Conservation (phyloP, 92 coral and sea anemone genomes). For the Scolanthus callimorphus region DNA sequence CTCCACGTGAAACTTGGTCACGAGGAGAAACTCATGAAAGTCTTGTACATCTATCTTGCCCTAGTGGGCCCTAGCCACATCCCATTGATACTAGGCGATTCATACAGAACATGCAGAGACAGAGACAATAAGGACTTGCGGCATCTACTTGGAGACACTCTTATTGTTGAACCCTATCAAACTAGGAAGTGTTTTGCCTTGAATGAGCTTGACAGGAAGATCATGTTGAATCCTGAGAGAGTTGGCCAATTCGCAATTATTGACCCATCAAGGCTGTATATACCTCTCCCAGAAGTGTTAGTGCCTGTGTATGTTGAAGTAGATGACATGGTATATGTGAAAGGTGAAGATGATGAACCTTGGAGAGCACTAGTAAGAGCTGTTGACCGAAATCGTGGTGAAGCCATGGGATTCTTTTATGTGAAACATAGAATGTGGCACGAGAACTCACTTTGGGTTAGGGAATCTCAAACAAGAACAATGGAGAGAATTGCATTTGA, state of each 20-base stretch:
- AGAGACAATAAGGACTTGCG: conserved; percentile 34
- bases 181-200: conserved; percentile 27
- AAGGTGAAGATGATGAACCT: conserved; percentile 26
- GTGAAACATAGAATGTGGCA: conserved; percentile 27
- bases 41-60: too few species aligned
- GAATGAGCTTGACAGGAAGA: conserved; percentile 38
- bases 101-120: conserved; percentile 34
- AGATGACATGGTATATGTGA: conserved; percentile 36
- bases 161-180: conserved; percentile 43
- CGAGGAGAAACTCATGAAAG: too few species aligned
- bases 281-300: conserved; percentile 33
- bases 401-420: conserved; percentile 32
- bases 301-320: conserved; percentile 33
- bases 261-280: conserved; percentile 37
- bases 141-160: conserved; percentile 52
- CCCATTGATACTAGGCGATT: conserved; percentile 42
- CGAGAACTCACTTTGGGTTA: conserved; percentile 18
- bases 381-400: conserved; percentile 1
- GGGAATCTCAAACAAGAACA: conserved; percentile 23
- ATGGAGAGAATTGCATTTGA: conserved; percentile 28
- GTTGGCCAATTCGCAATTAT: conserved; percentile 46
- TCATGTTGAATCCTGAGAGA: conserved; percentile 43
- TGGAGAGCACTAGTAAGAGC: conserved; percentile 39
- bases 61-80: too few species aligned
- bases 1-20: too few species aligned